Conservation (phyloP, 2,113 vertebrate genomes). For the Hemiprocne comata region DNA sequence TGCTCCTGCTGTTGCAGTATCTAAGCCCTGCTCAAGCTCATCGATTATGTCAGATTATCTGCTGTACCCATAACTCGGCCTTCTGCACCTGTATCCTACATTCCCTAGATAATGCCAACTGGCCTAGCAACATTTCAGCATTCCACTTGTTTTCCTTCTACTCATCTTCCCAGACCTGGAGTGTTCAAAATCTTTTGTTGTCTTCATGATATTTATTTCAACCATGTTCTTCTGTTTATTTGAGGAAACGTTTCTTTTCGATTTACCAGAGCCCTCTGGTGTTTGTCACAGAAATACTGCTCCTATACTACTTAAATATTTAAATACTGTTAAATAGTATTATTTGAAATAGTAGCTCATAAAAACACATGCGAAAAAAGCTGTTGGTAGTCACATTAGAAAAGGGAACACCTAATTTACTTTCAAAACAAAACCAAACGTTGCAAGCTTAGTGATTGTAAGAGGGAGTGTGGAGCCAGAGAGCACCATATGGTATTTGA, state of each 20-base stretch:
- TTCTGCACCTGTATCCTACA: neutral
- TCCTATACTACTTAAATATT: neutral
- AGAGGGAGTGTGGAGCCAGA: neutral
- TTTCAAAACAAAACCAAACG: constrained; percentile 41
- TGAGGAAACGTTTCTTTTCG: neutral
- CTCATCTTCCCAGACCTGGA: neutral
- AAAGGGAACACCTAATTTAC: neutral
- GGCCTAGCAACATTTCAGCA: neutral
- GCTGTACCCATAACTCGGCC: neutral
- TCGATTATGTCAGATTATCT: neutral
- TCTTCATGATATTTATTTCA: neutral
- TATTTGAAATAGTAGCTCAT: neutral
- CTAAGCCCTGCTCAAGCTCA: neutral
- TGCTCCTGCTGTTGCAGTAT: neutral
- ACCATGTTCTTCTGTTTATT: neutral
- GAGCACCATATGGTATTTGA: neutral
- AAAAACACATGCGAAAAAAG: neutral
- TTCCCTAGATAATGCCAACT: neutral
- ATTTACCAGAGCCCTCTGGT: neutral
- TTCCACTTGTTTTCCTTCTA: neutral
- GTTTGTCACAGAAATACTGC: neutral
- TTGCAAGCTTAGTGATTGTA: neutral
- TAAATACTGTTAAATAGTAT: neutral
- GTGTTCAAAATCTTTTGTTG: neutral
- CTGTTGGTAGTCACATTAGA: neutral